phyloP scores from a whole-genome alignment of 2,888 invertebrate species.

The Andricus curvator region DNA sequence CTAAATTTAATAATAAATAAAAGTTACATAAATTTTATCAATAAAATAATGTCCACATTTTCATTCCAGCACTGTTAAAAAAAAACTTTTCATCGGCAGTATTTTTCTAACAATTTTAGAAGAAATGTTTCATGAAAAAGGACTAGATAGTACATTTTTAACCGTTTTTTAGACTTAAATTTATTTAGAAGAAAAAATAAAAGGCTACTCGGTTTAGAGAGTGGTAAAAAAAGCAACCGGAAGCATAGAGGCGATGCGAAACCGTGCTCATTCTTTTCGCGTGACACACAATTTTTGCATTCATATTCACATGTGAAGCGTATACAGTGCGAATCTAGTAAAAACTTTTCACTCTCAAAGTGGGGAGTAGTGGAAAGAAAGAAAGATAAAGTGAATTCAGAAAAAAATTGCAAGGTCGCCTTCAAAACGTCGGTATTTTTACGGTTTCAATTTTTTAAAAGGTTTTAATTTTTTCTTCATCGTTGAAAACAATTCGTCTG shows the following conservation, averaged over 20 bases:
- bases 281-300: constrained; percentile 36
- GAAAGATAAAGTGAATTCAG: neutral
- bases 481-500: neutral
- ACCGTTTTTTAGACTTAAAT: neutral
- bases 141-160: too few species aligned
- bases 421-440: neutral
- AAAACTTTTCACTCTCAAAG: constrained; percentile 1
- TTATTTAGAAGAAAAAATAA: neutral
- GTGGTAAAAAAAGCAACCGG: constrained; percentile 8
- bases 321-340: neutral
- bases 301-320: constrained; percentile 23
- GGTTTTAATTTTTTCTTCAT: neutral
- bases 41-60: too few species aligned
- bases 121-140: too few species aligned
- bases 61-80: too few species aligned
- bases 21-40: too few species aligned
- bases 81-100: too few species aligned
- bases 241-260: constrained; percentile 22
- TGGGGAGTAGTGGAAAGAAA: neutral
- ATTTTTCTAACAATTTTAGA: too few species aligned
- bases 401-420: neutral
- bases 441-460: neutral
- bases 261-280: constrained; percentile 38
- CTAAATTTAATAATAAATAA: too few species aligned
- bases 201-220: neutral